Evolutionary conservation across 1,140 invertebrate species (phyloP).

Genomic region (Drosophila neocordata): DNA sequence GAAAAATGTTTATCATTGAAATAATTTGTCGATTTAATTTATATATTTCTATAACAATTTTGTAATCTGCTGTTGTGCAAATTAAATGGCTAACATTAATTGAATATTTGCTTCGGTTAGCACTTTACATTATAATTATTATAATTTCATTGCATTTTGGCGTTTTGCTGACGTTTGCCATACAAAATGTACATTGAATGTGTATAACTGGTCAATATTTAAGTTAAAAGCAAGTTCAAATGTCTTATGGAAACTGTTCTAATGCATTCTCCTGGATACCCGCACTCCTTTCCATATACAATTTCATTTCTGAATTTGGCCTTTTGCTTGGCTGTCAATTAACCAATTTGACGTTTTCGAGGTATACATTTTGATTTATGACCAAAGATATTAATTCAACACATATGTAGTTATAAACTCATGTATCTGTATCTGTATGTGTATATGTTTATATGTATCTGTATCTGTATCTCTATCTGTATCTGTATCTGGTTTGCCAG

Average conservation of each 20-base stretch:
- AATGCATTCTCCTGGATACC: not conserved
- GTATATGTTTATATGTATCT: slow-evolving; percentile 11
- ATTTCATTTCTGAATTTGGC: not conserved
- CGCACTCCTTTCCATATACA: too few species aligned
- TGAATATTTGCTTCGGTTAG: slow-evolving; percentile 56
- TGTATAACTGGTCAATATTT: slow-evolving; percentile 60
- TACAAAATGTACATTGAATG: slow-evolving; percentile 34
- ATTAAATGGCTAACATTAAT: too few species aligned
- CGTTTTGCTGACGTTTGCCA: slow-evolving; percentile 64
- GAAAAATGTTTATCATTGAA: too few species aligned
- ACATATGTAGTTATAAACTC: slow-evolving; percentile 10
- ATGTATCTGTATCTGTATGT: slow-evolving; percentile 3
- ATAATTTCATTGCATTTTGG: slow-evolving; percentile 21
- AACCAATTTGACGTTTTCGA: slow-evolving; percentile 47
- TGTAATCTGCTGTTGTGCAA: too few species aligned
- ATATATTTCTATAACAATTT: too few species aligned
- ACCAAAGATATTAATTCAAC: slow-evolving; percentile 27
- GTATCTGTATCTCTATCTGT: not conserved
- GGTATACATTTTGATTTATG: slow-evolving; percentile 75
- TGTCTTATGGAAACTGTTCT: not conserved
- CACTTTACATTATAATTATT: slow-evolving; percentile 44
- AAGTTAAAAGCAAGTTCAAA: slow-evolving; percentile 38
- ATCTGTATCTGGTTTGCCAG: slow-evolving; percentile 14
- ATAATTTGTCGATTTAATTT: too few species aligned
- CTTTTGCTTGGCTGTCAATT: slow-evolving; percentile 15